Evolutionary conservation across 1,140 invertebrate genomes (phyloP), one percentile per base, ranked within the genome.

Genomic region (Camponotus vicinus): DNA sequence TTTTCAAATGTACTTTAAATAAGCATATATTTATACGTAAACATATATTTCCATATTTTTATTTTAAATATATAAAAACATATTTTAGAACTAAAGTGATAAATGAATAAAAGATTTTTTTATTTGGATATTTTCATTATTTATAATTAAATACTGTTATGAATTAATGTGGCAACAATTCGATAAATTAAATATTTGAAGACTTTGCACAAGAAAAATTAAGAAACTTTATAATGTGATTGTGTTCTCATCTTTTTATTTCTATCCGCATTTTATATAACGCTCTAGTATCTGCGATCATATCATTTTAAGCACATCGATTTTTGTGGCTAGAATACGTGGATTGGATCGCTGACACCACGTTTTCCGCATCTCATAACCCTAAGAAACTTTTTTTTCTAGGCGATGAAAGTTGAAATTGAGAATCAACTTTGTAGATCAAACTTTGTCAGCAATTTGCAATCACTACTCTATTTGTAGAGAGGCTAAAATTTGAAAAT

Each of bases 391-490:
- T 73, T 80, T 61, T 42, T 73, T 59, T 82, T 73, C 40, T 61
- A 21, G 6, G 11, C 27, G 45, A 34, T 42, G 27, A 49, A 73
- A 82, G 79, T 82, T 82, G 7, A 32, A 73, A 82, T 82, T 61
- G 67, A 11, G 55, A 15, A 82, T 82, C 52, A 66, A 73, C 55
- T 45, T 61, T 40, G 18, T 73, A 45, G 55, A 6, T 11, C 42
- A 82, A 73, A 71, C 55, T 71, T 27, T 73, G 67, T 82, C 67
- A 73, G 79, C 37, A 82, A 11, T 61, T 73, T 45, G 34, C 27
- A 61, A 71, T 82, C 27, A 61, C 5, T 59, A 61, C 11, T 61
- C 18, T 59, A 4, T 13, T 61, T 73, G 40, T 61, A 2, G 27
- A 69, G n/a, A 15, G 11, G 2, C 27, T 45, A 0, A 7, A 18